Conservation (phyloP, 2,113 vertebrate species). For the Pomatostomus ruficeps region DNA sequence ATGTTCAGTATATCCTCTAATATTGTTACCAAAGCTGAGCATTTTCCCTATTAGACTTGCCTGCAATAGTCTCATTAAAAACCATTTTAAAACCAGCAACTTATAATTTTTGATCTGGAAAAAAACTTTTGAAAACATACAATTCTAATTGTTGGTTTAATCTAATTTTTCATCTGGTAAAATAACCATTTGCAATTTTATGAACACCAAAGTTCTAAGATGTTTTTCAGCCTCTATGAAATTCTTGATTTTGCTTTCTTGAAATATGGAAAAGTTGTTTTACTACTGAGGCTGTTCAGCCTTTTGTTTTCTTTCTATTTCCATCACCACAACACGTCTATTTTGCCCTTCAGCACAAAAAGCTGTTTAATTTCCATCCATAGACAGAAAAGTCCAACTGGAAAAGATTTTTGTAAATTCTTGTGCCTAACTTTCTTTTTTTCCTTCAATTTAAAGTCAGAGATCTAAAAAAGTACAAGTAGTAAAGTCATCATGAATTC, state of each 20-base stretch:
- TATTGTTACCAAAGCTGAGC: not conserved
- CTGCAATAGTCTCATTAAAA: not conserved
- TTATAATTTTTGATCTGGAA: not conserved
- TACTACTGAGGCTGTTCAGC: not conserved
- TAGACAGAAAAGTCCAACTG: not conserved
- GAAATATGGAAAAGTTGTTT: constrained; percentile 7
- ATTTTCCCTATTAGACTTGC: not conserved
- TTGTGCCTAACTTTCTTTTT: not conserved
- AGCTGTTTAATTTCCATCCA: not conserved
- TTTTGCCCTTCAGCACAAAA: constrained; percentile 40
- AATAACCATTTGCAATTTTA: not conserved
- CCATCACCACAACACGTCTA: not conserved
- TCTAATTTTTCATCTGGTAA: constrained; percentile 1
- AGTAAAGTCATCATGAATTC: not conserved
- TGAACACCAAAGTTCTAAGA: not conserved
- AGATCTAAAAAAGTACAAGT: not conserved
- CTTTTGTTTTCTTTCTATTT: constrained; percentile 49
- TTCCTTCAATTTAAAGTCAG: not conserved
- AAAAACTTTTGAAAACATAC: not conserved
- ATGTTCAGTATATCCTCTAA: not conserved
- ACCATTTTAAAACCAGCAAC: not conserved
- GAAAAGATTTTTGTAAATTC: not conserved
- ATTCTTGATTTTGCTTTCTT: not conserved
- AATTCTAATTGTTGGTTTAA: not conserved
- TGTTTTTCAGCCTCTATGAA: not conserved